A percentile compares a stretch with the other conserved stretches of the same genome.
phyloP scores from a whole-genome alignment of 2,888 invertebrate species.

The Dendrolimus houi region DNA sequence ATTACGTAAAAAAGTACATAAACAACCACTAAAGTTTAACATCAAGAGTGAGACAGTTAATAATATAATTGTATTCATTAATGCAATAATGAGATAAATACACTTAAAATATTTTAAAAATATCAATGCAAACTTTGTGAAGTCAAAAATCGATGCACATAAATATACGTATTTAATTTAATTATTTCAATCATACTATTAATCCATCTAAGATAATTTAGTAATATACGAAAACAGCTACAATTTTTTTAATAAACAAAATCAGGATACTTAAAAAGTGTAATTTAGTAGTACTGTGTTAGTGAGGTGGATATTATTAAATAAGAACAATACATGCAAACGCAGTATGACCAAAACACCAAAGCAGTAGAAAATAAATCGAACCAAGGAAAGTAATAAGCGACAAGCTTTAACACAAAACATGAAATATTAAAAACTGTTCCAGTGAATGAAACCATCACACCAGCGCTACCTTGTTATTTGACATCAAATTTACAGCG shows the following conservation, averaged over 20 bases:
- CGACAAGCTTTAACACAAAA: slow-evolving; percentile 42
- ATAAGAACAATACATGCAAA: slow-evolving; percentile 31
- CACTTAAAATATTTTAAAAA: neutral
- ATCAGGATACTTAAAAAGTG: too few species aligned
- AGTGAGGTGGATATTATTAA: slow-evolving; percentile 17
- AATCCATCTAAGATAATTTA: neutral
- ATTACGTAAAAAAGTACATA: neutral
- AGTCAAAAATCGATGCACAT: neutral
- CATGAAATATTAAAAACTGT: slow-evolving; percentile 18
- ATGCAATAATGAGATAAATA: neutral
- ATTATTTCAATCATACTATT: neutral
- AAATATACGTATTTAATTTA: neutral
- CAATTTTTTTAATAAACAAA: neutral
- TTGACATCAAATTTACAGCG: slow-evolving; percentile 49
- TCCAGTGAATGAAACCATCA: slow-evolving; percentile 53
- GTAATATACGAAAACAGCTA: neutral
- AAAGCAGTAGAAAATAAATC: slow-evolving; percentile 36
- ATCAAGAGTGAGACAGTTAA: neutral
- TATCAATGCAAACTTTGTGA: neutral
- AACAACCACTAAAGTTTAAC: neutral
- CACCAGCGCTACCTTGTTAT: slow-evolving; percentile 63
- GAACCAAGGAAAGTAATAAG: slow-evolving; percentile 34
- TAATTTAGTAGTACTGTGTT: slow-evolving; percentile 30
- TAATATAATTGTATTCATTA: neutral
- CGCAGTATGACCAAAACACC: slow-evolving; percentile 59